A percentile compares a stretch with the other conserved stretches of the same genome.
Evolutionary conservation across 2,888 invertebrate genomes (phyloP).

Genomic region (Scaptomyza reducta): DNA sequence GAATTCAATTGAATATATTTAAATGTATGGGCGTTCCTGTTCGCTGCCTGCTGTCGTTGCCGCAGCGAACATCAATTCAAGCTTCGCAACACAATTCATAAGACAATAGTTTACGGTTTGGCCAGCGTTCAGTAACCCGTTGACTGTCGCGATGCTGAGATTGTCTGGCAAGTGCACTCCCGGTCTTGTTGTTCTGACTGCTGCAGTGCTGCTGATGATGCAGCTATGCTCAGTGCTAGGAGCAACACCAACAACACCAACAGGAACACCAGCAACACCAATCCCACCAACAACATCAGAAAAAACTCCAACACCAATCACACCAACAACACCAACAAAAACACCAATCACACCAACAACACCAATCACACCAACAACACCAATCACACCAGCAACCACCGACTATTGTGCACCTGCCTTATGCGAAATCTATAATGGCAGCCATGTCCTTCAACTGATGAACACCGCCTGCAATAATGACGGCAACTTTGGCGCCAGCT

Average conservation of each 20-base stretch:
- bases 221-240: conserved; percentile 2
- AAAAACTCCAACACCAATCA: not conserved
- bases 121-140: conserved; percentile 47
- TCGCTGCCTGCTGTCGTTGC: conserved; percentile 3
- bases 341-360: not conserved
- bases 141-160: conserved; percentile 51
- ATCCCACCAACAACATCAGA: no score
- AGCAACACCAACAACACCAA: not conserved
- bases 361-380: not conserved
- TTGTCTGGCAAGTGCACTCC: conserved; percentile 45
- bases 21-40: conserved; percentile 10
- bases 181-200: conserved; percentile 3
- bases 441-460: conserved; percentile 65
- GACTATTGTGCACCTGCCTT: conserved; percentile 74
- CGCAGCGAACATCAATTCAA: conserved; percentile 10
- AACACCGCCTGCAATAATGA: conserved; percentile 80
- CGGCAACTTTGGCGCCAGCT: conserved; percentile 64
- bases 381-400: not conserved
- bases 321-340: not conserved
- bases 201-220: conserved; percentile 52
- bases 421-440: conserved; percentile 81
- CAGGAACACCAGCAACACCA: not conserved
- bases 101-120: conserved; percentile 39
- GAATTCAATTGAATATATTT: conserved; percentile 15
- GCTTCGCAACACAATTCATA: conserved; percentile 48